Conservation (phyloP, 2,888 invertebrate genomes). For the Ditula angustiorana region DNA sequence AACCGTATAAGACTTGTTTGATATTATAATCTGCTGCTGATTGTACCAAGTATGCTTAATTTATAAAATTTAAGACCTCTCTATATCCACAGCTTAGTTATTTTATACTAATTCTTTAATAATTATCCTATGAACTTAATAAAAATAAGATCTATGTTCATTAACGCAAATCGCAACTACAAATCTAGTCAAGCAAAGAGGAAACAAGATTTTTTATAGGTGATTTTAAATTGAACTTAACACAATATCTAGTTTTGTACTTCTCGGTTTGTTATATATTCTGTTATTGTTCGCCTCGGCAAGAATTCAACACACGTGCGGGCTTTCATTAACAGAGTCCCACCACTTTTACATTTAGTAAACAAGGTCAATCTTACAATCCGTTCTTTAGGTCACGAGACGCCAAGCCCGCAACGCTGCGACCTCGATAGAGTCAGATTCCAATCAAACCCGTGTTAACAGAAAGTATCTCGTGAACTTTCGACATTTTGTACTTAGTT, state of each 20-base stretch:
- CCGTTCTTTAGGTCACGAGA: constrained; percentile 75
- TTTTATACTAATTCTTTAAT: too few relatives aligned
- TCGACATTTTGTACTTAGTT: constrained; percentile 39
- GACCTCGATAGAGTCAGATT: constrained; percentile 79
- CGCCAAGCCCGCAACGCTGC: constrained; percentile 62
- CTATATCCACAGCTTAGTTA: too few relatives aligned
- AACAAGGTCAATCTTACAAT: constrained; percentile 72
- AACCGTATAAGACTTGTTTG: too few relatives aligned
- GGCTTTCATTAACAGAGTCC: constrained; percentile 52
- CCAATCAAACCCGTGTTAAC: constrained; percentile 57
- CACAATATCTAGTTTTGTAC: constrained; percentile 65
- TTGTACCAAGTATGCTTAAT: too few relatives aligned
- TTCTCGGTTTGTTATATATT: constrained; percentile 56
- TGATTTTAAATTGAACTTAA: too few relatives aligned
- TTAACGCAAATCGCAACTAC: background rate
- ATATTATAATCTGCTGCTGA: too few relatives aligned
- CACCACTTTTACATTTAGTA: constrained; percentile 60
- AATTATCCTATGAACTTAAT: background rate
- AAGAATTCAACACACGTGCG: constrained; percentile 51
- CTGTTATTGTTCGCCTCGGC: constrained; percentile 48
- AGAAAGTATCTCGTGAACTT: constrained; percentile 33
- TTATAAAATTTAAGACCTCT: too few relatives aligned
- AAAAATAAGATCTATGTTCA: background rate
- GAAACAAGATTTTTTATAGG: background rate
- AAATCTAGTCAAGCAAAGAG: constrained; percentile 1